These are phyloP conservation scores for Mesaphorura yosii DNA, from an alignment of 1,140 invertebrate species.

Conservation along the genomic window DNA sequence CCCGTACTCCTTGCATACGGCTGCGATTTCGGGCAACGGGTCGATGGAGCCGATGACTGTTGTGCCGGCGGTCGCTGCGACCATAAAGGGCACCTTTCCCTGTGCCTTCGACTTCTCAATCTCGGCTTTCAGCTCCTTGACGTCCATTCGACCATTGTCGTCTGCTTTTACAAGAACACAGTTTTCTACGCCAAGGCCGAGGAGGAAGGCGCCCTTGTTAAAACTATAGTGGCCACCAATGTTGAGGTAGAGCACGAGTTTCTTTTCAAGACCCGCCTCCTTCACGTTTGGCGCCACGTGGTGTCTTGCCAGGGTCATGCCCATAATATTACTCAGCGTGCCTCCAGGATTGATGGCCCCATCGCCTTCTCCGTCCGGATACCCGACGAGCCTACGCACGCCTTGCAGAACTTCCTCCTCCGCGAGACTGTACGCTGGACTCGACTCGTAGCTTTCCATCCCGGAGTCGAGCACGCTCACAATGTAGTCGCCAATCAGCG, in stretches of 20 bases:
- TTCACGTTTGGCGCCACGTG: slow-evolving; percentile 53
- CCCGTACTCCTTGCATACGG: slow-evolving; percentile 65
- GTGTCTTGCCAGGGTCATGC: slow-evolving; percentile 77
- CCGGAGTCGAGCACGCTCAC: background rate
- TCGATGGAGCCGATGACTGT: slow-evolving; percentile 71
- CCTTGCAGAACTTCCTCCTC: slow-evolving; percentile 62
- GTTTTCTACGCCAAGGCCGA: slow-evolving; percentile 55
- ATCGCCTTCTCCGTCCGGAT: slow-evolving; percentile 55
- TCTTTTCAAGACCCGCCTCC: slow-evolving; percentile 41
- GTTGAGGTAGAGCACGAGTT: slow-evolving; percentile 65
- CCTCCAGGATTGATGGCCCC: slow-evolving; percentile 91
- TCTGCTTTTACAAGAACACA: slow-evolving; percentile 60
- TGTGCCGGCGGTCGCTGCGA: slow-evolving; percentile 57
- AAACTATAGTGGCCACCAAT: slow-evolving; percentile 89
- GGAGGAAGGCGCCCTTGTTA: slow-evolving; percentile 61
- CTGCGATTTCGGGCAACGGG: slow-evolving; percentile 64
- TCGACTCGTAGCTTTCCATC: slow-evolving; percentile 62
- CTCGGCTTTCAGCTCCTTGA: slow-evolving; percentile 54
- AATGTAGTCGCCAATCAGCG: slow-evolving; percentile 13
- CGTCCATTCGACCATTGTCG: slow-evolving; percentile 61
- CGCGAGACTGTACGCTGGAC: slow-evolving; percentile 74
- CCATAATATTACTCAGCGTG: slow-evolving; percentile 87
- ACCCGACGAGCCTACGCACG: slow-evolving; percentile 80
- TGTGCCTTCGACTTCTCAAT: slow-evolving; percentile 52
- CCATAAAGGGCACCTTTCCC: slow-evolving; percentile 66